A percentile compares a stretch with the other conserved stretches of the same genome.
phyloP scores from a whole-genome alignment of 2,888 invertebrate genomes.

The Chaitophorus viminalis region DNA sequence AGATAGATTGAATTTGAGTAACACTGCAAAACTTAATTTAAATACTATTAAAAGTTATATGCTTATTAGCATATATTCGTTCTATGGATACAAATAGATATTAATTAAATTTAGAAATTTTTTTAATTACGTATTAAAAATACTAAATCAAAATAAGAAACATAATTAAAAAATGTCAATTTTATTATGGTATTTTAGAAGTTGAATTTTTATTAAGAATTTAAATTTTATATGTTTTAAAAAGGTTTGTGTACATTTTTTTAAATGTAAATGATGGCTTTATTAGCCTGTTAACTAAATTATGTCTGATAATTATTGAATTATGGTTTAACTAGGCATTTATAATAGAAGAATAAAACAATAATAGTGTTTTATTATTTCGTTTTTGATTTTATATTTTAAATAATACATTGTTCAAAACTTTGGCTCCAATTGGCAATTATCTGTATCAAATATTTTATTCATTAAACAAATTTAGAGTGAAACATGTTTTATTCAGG shows the following conservation, averaged over 20 bases:
- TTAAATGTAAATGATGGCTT: too few species aligned
- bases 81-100: not conserved
- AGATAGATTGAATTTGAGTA: slow-evolving; percentile 1
- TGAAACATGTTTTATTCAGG: slow-evolving; percentile 57
- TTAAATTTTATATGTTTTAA: not conserved
- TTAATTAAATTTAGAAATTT: not conserved
- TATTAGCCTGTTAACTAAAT: too few species aligned
- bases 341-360: slow-evolving; percentile 10
- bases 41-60: not conserved
- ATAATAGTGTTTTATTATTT: not conserved
- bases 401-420: slow-evolving; percentile 42
- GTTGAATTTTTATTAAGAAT: not conserved
- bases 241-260: too few species aligned
- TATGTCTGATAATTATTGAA: not conserved
- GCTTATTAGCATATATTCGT: not conserved
- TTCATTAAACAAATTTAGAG: slow-evolving; percentile 20
- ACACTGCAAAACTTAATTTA: not conserved
- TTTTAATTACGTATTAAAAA: not conserved
- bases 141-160: not conserved
- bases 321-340: not conserved
- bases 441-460: not conserved
- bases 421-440: not conserved
- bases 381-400: not conserved
- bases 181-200: not conserved
- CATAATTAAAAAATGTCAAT: not conserved